Evolutionary conservation across 2,113 vertebrate genomes (phyloP).

Genomic region (Calidris pugnax): DNA sequence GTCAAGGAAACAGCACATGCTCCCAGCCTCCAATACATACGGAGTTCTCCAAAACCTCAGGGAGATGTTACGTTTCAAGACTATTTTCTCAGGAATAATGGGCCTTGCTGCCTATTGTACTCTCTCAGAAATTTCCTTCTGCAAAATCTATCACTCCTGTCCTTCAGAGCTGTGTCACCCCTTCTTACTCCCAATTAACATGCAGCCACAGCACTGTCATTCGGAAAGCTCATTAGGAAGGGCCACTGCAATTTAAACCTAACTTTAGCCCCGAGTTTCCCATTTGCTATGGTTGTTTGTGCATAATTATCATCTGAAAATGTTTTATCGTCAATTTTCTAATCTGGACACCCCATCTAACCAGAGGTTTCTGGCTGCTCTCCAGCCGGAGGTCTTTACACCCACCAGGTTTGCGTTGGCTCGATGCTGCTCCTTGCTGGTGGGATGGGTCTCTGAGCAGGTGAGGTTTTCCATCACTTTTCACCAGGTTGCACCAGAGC

Average conservation of each 20-base stretch:
- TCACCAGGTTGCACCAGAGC: background rate
- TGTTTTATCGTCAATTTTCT: background rate
- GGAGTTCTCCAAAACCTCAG: background rate
- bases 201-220: background rate
- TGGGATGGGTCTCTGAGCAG: background rate
- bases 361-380: background rate
- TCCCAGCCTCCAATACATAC: background rate
- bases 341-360: background rate
- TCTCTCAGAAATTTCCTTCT: background rate
- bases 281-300: background rate
- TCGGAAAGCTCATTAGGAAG: background rate
- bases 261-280: background rate
- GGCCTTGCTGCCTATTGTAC: background rate
- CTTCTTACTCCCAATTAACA: background rate
- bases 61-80: background rate
- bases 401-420: rapidly evolving
- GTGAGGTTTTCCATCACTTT: background rate
- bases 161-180: background rate
- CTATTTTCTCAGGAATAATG: background rate
- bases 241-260: background rate
- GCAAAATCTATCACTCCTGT: background rate
- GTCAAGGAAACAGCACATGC: background rate
- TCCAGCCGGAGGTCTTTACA: background rate
- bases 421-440: background rate
- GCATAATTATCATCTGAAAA: background rate